Evolutionary conservation across 2,797 vertebrate genomes (phyloP).

Genomic region (Columba guinea): DNA sequence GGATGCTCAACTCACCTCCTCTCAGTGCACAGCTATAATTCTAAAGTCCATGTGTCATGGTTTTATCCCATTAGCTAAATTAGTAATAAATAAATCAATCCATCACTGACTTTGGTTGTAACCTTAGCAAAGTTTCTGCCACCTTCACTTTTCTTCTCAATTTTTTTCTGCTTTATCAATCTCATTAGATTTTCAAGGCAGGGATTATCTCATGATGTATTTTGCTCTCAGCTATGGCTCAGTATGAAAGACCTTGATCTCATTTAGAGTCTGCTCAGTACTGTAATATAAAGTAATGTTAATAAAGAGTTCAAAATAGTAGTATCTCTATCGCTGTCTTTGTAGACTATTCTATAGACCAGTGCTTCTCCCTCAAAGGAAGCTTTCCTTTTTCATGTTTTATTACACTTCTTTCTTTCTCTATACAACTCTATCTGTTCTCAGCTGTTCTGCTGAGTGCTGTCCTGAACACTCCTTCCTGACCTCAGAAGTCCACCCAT

Average conservation of each 20-base stretch:
- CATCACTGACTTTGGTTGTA: not conserved
- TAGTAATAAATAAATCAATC: not conserved
- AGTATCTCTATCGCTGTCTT: not conserved
- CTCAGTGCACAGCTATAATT: not conserved
- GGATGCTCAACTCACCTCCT: not conserved
- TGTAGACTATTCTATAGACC: not conserved
- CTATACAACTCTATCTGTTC: not conserved
- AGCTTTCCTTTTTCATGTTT: not conserved
- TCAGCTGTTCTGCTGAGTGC: not conserved
- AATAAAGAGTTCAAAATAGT: not conserved
- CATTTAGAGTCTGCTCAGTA: not conserved
- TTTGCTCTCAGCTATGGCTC: not conserved
- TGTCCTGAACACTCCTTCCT: not conserved
- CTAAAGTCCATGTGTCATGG: not conserved
- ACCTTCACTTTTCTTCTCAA: not conserved
- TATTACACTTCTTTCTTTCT: not conserved
- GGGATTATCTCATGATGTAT: not conserved
- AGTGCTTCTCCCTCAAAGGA: not conserved
- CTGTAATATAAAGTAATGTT: not conserved
- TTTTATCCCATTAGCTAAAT: not conserved
- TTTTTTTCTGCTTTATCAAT: not conserved
- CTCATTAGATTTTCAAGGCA: not conserved
- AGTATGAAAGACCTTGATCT: not conserved
- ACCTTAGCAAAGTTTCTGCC: not conserved
- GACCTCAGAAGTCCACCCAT: not conserved